phyloP scores from a whole-genome alignment of 2,888 invertebrate species.

The Athrips mouffetella region DNA sequence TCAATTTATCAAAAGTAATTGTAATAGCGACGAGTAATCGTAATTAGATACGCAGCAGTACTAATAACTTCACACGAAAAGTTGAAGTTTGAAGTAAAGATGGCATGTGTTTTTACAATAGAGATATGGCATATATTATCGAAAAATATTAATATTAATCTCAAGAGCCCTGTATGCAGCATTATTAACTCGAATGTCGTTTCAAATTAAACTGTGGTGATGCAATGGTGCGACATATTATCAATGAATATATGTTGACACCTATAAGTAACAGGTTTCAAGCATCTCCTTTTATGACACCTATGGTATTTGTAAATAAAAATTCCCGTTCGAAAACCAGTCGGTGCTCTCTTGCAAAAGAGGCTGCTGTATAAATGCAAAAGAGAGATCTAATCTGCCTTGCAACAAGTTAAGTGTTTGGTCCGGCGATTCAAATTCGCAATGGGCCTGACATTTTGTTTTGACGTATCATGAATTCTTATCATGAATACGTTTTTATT shows the following conservation, averaged over 20 bases:
- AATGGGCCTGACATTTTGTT: neutral
- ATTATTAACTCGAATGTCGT: neutral
- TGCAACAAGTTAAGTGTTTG: neutral
- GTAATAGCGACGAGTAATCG: no score
- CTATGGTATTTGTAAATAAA: slow-evolving; percentile 5
- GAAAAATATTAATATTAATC: no score
- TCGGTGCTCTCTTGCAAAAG: neutral
- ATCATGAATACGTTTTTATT: no score
- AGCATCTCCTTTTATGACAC: slow-evolving; percentile 3
- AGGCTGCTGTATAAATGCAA: neutral
- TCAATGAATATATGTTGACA: slow-evolving; percentile 1
- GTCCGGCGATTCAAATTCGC: neutral
- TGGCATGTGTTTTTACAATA: no score
- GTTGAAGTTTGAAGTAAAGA: no score
- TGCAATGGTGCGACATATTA: neutral
- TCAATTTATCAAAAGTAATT: no score
- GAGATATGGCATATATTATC: no score
- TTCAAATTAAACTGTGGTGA: neutral
- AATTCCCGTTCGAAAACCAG: slow-evolving; percentile 4
- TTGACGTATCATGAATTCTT: no score
- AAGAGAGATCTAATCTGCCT: slow-evolving; percentile 4
- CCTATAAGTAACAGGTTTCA: slow-evolving; percentile 5
- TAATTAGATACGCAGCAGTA: no score
- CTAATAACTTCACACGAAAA: no score
- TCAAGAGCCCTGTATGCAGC: no score